Percentiles rank a stretch among this genome's conserved stretches.
These are phyloP conservation scores for Caenorhabditis elegans DNA, from an alignment of 1,140 invertebrate species.

Conservation along the genomic window WBcel235 BX284605.5:7114001-7114500, in stretches of 20 bases:
- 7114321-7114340: background rate
- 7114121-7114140: constrained; percentile 57
- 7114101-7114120: constrained; percentile 49
- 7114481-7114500: too few species aligned
- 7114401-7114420: constrained; percentile 1
- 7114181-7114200: constrained; percentile 3
- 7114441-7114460: too few species aligned
- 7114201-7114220: constrained; percentile 19
- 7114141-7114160: constrained; percentile 55
- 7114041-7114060: too few species aligned
- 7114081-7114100: constrained; percentile 54
- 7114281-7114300: background rate
- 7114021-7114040: too few species aligned
- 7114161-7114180: constrained; percentile 48
- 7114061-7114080: constrained; percentile 31
- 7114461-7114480: too few species aligned
- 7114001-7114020: too few species aligned
- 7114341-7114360: constrained; percentile 31
- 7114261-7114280: background rate
- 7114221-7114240: constrained; percentile 13
- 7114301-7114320: background rate
- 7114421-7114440: background rate
- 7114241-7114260: background rate
- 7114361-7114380: background rate
- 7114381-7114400: constrained; percentile 25